Base-by-base conservation (phyloP, 2,113 vertebrate species). In the Myxocyprinus asiaticus region DNA sequence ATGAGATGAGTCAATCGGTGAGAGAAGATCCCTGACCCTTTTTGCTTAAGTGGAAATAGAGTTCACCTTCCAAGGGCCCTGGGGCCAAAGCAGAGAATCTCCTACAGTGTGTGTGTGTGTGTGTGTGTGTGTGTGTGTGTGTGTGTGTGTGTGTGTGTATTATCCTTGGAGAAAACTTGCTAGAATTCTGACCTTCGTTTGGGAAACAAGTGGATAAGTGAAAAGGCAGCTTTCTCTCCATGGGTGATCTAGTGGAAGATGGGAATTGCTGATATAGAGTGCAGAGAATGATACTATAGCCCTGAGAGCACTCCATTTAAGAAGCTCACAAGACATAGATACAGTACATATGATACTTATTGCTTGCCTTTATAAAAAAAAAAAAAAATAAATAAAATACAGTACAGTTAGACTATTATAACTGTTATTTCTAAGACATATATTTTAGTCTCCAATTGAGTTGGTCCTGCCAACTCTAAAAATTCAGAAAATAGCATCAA, bases 1-100 rank as follows among this genome's bases (percentile, higher is more conserved):
- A 78, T 77, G 70, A 80, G 67, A 74, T 67, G 67, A 75, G 80
- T 82, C 22, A 59, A 74, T 73, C 71, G 58, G 75, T 71, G 81
- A 79, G 85, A 79, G 88, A 78, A 79, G 75, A 65, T 84, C 73
- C 81, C 59, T 81, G 76, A 65, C 43, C 33, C 72, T 83, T 83
- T 86, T 67, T 81, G 80, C 67, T 62, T 42, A 80, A 71, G 84
- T 88, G 68, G 70, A 87, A 82, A 77, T 15, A 12, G 5, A 82
- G 69, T 58, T 82, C 45, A 11, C 63, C 51, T 84, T 81, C 67
- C 17, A 67, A 69, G 17, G 9, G 45, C 0, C 5, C 44, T 53
- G 67, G 70, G 74, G 61, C 22, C 47, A 6, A 33, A 65, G 22
- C 73, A 4, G 61, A 76, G 47, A 76, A 56, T 61, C 64, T 73